Evolutionary conservation across 2,113 vertebrate species (phyloP).

Genomic region (Orientallactaga bullata): DNA sequence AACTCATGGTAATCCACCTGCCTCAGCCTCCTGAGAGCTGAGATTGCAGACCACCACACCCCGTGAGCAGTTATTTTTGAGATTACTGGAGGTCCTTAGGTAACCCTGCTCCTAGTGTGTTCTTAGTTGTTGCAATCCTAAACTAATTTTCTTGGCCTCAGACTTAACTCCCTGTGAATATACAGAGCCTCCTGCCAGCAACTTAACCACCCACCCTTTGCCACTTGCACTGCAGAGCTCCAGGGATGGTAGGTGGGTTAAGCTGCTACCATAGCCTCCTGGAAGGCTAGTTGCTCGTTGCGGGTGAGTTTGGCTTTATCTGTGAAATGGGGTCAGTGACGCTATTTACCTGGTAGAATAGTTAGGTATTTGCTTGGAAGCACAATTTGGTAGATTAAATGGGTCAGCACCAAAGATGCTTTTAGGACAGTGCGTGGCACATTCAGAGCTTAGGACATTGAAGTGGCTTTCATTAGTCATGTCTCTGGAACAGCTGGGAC

Average conservation of each 20-base stretch:
- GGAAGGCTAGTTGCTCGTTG: background rate
- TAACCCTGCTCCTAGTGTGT: background rate
- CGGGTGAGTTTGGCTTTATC: background rate
- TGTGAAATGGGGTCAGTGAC: background rate
- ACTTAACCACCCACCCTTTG: constrained; percentile 2
- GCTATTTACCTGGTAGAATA: background rate
- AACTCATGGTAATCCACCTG: too few relatives aligned
- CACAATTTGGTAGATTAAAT: background rate
- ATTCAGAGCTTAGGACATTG: background rate
- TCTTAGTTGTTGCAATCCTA: constrained; percentile 29
- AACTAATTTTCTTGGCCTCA: constrained; percentile 51
- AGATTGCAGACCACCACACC: too few relatives aligned
- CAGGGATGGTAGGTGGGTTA: background rate
- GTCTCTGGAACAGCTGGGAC: constrained; percentile 14
- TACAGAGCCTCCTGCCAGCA: constrained; percentile 16
- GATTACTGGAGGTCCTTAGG: background rate
- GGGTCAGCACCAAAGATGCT: background rate
- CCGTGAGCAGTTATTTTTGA: background rate
- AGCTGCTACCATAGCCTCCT: background rate
- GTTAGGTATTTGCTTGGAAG: background rate
- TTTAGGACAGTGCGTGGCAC: background rate
- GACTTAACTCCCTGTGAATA: background rate
- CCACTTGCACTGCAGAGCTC: background rate
- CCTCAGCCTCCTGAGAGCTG: too few relatives aligned
- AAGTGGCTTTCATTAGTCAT: background rate